A percentile compares a stretch with the other conserved stretches of the same genome.
phyloP scores from a whole-genome alignment of 2,888 invertebrate species.

The Athalia cordata region DNA sequence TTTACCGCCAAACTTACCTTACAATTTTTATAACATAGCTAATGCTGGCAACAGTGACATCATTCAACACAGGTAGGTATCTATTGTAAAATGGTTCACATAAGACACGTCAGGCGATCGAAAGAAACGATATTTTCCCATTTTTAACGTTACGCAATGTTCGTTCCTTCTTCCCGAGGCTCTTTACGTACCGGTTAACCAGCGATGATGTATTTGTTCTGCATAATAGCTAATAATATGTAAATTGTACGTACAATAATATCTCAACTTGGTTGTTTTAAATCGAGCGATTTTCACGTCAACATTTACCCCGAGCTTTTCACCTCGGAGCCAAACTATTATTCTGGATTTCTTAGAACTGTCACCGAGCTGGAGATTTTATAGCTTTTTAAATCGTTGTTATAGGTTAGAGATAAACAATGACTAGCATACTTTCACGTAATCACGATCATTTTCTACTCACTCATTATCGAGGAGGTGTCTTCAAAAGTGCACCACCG shows the following conservation, averaged over 20 bases:
- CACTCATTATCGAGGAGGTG: too few relatives aligned
- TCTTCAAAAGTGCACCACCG: too few relatives aligned
- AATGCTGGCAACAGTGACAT: slow-evolving; percentile 66
- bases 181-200: neutral
- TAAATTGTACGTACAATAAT: slow-evolving; percentile 19
- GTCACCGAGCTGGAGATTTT: too few relatives aligned
- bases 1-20: slow-evolving; percentile 67
- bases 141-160: neutral
- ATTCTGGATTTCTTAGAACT: too few relatives aligned
- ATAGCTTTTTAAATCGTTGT: too few relatives aligned
- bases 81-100: neutral
- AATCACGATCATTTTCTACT: too few relatives aligned
- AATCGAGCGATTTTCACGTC: neutral
- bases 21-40: slow-evolving; percentile 70
- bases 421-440: too few relatives aligned
- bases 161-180: too few relatives aligned
- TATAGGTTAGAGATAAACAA: too few relatives aligned
- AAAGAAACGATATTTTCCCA: neutral
- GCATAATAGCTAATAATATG: neutral
- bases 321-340: too few relatives aligned
- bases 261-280: slow-evolving; percentile 25
- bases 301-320: neutral
- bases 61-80: slow-evolving; percentile 65
- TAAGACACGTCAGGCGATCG: too few relatives aligned
- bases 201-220: neutral